Base-by-base conservation (phyloP, 2,888 invertebrate genomes). In the Steinernema scapterisci region DNA sequence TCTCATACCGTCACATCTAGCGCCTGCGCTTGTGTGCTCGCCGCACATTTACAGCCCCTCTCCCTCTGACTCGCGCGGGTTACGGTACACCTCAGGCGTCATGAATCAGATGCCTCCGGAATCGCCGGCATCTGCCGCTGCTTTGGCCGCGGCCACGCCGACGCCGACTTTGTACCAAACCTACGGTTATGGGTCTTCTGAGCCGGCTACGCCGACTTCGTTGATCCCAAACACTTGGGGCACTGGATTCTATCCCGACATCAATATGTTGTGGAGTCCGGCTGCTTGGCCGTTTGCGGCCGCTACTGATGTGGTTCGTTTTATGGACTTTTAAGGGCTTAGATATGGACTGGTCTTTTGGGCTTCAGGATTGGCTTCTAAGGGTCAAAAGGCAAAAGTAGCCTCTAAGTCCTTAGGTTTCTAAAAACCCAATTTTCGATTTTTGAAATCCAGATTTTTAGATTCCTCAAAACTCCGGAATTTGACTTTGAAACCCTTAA, bases 221-320 rank as follows among this genome's bases (percentile, higher is more conserved):
- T 27, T 63, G 25, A 63, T 63, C 27, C 63, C 1, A 9, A 38
- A 38, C 38, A 38, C 38, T 38, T 38, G 38, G 38, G 38, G 38
- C 9, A 9, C 38, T 38, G 63, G 63, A 13, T 27, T 63, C 31
- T 63, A 27, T 31, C 63, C 63, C 7, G 63, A 63, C 38, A 27
- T 63, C 16, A 63, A 63, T n/a, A 63, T 63, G 63, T 63, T 63
- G 27, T 63, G 63, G 63, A 63, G 19, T n/a, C 38, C 63, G 45
- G n/a, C n/a, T 21, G 23, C 52, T 21, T 63, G 63, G 63, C 3
- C 52, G 21, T 52, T 52, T 52, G 23, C 52, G 52, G 63, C 38
- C 19, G 16, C 63, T 9, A 25, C 63, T 31, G 63, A 63, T 31
- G 63, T 63, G 63, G 63, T 63, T 16, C 21, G 63, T 63, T 63